Evolutionary conservation across 2,113 vertebrate genomes (phyloP).

Genomic region (Rhinogobius similis): DNA sequence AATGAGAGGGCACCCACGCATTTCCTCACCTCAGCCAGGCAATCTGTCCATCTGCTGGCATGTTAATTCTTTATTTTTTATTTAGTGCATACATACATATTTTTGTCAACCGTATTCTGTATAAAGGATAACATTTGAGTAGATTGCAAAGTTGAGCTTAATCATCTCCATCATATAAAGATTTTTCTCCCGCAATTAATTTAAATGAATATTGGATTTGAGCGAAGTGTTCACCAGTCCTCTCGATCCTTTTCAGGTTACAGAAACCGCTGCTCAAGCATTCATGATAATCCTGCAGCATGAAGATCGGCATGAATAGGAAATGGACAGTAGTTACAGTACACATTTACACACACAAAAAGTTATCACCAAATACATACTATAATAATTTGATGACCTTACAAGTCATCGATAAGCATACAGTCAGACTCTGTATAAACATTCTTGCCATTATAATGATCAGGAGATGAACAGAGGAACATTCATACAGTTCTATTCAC

Average conservation of each 20-base stretch:
- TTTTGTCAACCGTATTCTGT: neutral
- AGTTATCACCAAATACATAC: neutral
- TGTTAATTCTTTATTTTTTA: neutral
- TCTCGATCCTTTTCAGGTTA: neutral
- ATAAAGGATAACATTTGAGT: neutral
- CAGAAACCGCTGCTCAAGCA: neutral
- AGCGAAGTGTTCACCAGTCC: neutral
- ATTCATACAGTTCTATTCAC: neutral
- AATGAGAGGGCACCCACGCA: conserved; percentile 46
- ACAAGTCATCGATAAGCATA: neutral
- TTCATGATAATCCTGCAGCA: neutral
- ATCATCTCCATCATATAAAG: neutral
- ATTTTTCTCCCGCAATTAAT: neutral
- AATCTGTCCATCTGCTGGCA: conserved; percentile 49
- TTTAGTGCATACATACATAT: neutral
- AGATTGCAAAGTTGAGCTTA: neutral
- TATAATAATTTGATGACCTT: neutral
- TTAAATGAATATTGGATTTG: neutral
- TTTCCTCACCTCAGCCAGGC: conserved; percentile 25
- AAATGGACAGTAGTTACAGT: neutral
- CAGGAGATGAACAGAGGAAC: neutral
- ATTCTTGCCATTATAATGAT: neutral
- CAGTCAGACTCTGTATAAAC: neutral
- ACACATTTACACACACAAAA: neutral
- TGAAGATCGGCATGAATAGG: neutral